These are phyloP conservation scores for Limnephilus rhombicus DNA, from an alignment of 2,888 invertebrate genomes.

Conservation along the genomic window DNA sequence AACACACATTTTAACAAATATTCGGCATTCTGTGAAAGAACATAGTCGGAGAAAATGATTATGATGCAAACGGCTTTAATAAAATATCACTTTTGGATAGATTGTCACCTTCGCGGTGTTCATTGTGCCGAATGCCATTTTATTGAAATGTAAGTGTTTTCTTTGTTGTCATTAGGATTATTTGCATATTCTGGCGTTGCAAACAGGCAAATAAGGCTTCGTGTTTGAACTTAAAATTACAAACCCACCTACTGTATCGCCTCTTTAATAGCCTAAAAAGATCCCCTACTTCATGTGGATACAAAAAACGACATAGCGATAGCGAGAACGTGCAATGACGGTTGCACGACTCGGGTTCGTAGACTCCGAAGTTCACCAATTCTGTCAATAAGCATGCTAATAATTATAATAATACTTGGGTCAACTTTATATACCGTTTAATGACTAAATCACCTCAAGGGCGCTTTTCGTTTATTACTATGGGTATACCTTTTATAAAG, in stretches of 20 bases:
- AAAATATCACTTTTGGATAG: too few species aligned
- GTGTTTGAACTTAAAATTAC: background rate
- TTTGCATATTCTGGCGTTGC: background rate
- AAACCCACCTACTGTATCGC: background rate
- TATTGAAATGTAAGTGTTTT: too few species aligned
- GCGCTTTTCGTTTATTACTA: background rate
- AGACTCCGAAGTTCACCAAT: constrained; percentile 13
- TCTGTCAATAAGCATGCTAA: background rate
- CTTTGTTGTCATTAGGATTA: background rate
- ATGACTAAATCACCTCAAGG: background rate
- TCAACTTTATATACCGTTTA: background rate
- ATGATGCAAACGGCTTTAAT: too few species aligned
- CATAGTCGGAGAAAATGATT: too few species aligned
- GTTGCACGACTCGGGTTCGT: background rate
- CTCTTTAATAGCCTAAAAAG: background rate
- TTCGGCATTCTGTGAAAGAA: too few species aligned
- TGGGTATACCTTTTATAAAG: too few species aligned
- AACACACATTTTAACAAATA: too few species aligned
- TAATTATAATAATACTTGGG: background rate
- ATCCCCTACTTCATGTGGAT: background rate
- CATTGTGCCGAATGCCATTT: background rate
- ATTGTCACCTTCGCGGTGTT: too few species aligned
- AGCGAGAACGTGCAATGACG: background rate
- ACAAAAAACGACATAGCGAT: background rate
- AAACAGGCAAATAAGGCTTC: background rate